Evolutionary conservation across 2,888 invertebrate species (phyloP).

Genomic region (Drosophila recens): DNA sequence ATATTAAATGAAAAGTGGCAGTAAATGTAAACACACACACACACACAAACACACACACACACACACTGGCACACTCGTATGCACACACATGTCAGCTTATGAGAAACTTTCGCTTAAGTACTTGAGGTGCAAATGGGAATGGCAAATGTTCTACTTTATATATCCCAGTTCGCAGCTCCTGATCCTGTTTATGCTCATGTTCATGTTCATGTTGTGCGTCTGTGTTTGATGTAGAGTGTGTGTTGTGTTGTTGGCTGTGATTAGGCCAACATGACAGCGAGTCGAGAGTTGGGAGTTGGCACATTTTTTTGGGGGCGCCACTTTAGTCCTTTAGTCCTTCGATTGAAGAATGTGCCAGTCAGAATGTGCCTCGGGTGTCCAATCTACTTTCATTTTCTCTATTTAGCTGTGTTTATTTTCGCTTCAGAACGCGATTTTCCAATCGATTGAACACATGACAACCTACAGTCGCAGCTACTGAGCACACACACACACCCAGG

Average conservation of each 20-base stretch:
- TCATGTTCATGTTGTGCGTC: constrained; percentile 14
- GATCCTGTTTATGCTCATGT: background rate
- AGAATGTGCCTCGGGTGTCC: constrained; percentile 21
- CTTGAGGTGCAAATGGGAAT: constrained; percentile 73
- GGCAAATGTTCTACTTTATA: constrained; percentile 41
- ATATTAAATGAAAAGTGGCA: constrained; percentile 42
- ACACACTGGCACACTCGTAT: constrained; percentile 28
- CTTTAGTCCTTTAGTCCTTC: constrained; percentile 1
- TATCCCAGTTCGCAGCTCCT: background rate
- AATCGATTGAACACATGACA: constrained; percentile 79
- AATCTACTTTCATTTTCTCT: constrained; percentile 63
- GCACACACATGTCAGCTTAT: constrained; percentile 52
- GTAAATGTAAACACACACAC: constrained; percentile 37
- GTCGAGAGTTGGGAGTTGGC: constrained; percentile 23
- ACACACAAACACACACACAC: constrained; percentile 11
- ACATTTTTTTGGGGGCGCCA: constrained; percentile 30
- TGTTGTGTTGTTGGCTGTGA: constrained; percentile 54
- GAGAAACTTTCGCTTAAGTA: constrained; percentile 59
- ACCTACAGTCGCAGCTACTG: constrained; percentile 56
- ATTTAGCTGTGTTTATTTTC: constrained; percentile 80
- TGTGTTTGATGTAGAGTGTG: constrained; percentile 66
- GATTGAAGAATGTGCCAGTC: constrained; percentile 37
- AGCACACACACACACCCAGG: constrained; percentile 23
- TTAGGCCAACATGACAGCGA: constrained; percentile 60
- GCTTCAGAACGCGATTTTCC: constrained; percentile 80